A percentile compares a stretch with the other conserved stretches of the same genome.
Evolutionary conservation across 1,140 invertebrate species (phyloP).

Genomic region (Bombus consobrinus): DNA sequence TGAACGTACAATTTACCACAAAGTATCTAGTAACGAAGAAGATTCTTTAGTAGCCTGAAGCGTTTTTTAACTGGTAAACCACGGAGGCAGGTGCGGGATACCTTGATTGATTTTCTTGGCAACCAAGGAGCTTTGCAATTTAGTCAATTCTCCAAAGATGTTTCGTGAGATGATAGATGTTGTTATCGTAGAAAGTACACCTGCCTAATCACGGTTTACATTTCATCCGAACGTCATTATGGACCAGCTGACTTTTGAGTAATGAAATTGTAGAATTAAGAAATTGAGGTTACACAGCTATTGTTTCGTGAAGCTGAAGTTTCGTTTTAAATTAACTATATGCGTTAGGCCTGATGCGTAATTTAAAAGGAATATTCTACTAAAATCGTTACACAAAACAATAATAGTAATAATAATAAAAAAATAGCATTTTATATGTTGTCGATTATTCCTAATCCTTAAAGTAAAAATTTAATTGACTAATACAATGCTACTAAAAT

Average conservation of each 20-base stretch:
- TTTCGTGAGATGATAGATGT: conserved; percentile 35
- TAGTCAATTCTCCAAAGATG: conserved; percentile 24
- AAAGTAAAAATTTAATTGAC: background rate
- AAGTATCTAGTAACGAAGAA: conserved; percentile 1
- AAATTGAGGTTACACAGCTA: background rate
- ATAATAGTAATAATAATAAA: no score
- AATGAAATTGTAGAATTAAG: background rate
- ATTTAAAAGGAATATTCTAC: no score
- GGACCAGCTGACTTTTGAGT: background rate
- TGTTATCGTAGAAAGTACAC: conserved; percentile 48
- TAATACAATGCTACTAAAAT: no score
- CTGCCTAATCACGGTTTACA: conserved; percentile 67
- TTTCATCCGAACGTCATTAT: conserved; percentile 4
- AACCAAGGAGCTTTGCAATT: conserved; percentile 15
- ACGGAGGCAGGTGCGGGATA: conserved; percentile 50
- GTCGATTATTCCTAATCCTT: background rate
- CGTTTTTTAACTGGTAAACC: conserved; percentile 50
- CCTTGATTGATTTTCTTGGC: conserved; percentile 60
- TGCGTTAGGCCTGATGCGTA: no score
- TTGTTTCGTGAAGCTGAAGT: no score
- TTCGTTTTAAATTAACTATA: no score
- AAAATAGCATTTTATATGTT: background rate
- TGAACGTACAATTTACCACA: background rate
- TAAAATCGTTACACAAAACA: no score
- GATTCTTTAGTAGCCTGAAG: background rate